Conservation (phyloP, 2,888 invertebrate species). For the Sylvicola cinctus region DNA sequence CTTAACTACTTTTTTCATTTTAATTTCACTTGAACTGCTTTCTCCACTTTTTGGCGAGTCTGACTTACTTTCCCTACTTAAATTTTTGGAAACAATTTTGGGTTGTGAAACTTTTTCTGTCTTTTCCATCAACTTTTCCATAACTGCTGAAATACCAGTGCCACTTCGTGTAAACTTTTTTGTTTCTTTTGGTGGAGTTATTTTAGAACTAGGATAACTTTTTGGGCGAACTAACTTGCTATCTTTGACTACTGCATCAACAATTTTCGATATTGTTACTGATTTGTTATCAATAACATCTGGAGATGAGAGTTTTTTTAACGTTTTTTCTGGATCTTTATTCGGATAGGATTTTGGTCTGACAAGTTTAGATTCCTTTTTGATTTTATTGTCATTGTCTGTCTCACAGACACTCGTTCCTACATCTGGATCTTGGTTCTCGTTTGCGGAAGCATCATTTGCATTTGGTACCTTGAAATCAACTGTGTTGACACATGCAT, state of each 20-base stretch:
- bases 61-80: background rate
- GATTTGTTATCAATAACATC: background rate
- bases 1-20: slow-evolving; percentile 17
- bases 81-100: too few relatives aligned
- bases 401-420: slow-evolving; percentile 11
- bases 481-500: background rate
- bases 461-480: slow-evolving; percentile 11
- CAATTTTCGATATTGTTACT: slow-evolving; percentile 16
- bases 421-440: slow-evolving; percentile 15
- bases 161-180: slow-evolving; percentile 16
- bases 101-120: slow-evolving; percentile 1
- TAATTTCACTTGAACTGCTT: slow-evolving; percentile 10
- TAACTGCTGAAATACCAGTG: slow-evolving; percentile 16
- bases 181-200: slow-evolving; percentile 21
- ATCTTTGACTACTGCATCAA: too few relatives aligned
- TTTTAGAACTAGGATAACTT: slow-evolving; percentile 32
- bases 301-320: too few relatives aligned
- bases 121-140: slow-evolving; percentile 8
- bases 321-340: slow-evolving; percentile 15
- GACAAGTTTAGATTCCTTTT: slow-evolving; percentile 28
- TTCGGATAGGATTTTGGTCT: slow-evolving; percentile 35
- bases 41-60: slow-evolving; percentile 4
- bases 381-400: slow-evolving; percentile 16
- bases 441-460: slow-evolving; percentile 17
- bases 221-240: slow-evolving; percentile 26